Conservation (phyloP, 53 echinoderm and acorn worm genomes). For the Apostichopus leukothele region DNA sequence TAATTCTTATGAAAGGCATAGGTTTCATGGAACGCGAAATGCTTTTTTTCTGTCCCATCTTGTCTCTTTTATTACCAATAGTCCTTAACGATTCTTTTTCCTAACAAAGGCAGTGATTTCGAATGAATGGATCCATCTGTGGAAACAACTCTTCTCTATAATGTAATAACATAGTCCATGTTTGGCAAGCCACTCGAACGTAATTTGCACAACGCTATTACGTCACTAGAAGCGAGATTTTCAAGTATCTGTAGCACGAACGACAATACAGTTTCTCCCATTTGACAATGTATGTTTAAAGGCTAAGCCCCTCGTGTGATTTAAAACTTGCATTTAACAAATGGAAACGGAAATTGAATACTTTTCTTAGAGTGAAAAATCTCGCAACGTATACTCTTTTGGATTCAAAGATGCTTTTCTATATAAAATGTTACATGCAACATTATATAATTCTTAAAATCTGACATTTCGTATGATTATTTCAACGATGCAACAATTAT, state of each 20-base stretch:
- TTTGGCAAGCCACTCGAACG: slow-evolving; percentile 26
- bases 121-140: not conserved
- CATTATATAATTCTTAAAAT: no score
- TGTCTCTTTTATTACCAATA: no score
- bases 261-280: not conserved
- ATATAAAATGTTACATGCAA: no score
- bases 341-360: not conserved
- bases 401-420: no score
- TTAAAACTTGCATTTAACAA: not conserved
- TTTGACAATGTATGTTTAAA: slow-evolving; percentile 24
- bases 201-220: slow-evolving; percentile 25
- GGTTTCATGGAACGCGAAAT: no score
- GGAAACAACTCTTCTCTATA: not conserved
- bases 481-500: no score
- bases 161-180: slow-evolving; percentile 12
- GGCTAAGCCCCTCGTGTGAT: slow-evolving; percentile 20
- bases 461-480: no score
- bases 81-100: not conserved
- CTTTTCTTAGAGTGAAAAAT: not conserved
- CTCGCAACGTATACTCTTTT: no score
- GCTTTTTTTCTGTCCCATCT: no score
- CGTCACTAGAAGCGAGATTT: slow-evolving; percentile 40
- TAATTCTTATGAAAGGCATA: no score
- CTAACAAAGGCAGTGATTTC: not conserved
- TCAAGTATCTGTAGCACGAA: slow-evolving; percentile 1